These are phyloP conservation scores for Neuroterus valhalla DNA, from an alignment of 1,140 invertebrate species.

Conservation along the genomic window DNA sequence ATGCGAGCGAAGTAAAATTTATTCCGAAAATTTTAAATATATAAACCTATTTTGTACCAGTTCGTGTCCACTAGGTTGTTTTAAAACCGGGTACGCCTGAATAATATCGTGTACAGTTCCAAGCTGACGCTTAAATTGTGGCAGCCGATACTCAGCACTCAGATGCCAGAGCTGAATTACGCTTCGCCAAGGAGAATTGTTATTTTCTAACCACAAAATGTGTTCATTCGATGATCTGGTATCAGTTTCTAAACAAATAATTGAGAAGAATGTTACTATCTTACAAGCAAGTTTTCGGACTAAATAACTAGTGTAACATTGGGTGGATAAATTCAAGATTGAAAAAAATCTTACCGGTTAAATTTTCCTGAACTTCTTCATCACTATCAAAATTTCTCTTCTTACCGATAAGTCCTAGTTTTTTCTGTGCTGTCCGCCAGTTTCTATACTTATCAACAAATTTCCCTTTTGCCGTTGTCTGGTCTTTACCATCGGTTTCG, in stretches of 20 bases:
- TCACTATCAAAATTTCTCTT: neutral
- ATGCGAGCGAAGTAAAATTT: too few relatives aligned
- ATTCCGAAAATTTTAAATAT: neutral
- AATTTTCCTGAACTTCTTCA: neutral
- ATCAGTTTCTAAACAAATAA: neutral
- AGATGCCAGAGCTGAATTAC: neutral
- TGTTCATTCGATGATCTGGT: neutral
- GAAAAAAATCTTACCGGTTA: neutral
- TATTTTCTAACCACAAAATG: constrained; percentile 5
- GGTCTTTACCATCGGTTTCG: too few relatives aligned
- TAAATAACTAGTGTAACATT: neutral
- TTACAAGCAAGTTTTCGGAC: neutral
- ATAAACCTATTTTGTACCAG: neutral
- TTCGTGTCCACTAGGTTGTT: neutral
- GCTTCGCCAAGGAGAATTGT: neutral
- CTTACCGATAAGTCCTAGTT: neutral
- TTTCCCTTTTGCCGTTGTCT: too few relatives aligned
- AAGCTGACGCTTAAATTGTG: neutral
- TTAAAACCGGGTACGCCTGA: neutral
- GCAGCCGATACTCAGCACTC: neutral
- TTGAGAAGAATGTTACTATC: neutral
- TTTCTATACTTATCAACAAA: too few relatives aligned
- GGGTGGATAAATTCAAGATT: too few relatives aligned
- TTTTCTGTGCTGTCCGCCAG: neutral
- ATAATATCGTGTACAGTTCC: neutral